A percentile compares a stretch with the other conserved stretches of the same genome.
Evolutionary conservation across 2,888 invertebrate species (phyloP).

Genomic region (Andrena praecox): DNA sequence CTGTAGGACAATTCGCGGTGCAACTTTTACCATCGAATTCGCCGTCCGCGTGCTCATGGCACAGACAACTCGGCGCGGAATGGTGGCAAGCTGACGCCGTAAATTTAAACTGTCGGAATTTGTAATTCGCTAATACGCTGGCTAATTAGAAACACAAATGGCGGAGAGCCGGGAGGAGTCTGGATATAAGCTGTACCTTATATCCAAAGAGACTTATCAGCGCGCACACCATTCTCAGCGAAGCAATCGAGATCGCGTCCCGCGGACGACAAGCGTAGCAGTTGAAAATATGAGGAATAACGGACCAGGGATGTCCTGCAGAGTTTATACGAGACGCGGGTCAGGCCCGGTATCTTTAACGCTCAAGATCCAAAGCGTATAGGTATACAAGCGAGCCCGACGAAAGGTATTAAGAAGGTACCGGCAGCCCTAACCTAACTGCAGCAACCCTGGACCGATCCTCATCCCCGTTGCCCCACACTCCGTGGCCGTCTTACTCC

Average conservation of each 20-base stretch:
- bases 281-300: constrained; percentile 41
- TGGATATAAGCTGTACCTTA: background rate
- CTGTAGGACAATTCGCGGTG: constrained; percentile 19
- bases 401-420: constrained; percentile 76
- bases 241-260: constrained; percentile 28
- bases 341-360: constrained; percentile 66
- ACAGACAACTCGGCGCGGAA: background rate
- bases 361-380: constrained; percentile 68
- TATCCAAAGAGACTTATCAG: no score
- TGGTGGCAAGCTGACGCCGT: background rate
- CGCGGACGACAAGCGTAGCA: constrained; percentile 3
- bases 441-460: constrained; percentile 76
- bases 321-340: constrained; percentile 41
- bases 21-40: constrained; percentile 36
- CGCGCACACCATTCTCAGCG: constrained; percentile 11
- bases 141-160: constrained; percentile 1
- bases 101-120: constrained; percentile 4
- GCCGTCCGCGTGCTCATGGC: constrained; percentile 10
- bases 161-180: background rate
- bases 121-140: background rate
- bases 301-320: constrained; percentile 35
- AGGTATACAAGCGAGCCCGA: constrained; percentile 65
- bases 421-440: constrained; percentile 74
- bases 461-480: constrained; percentile 64
- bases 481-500: constrained; percentile 72